These are phyloP conservation scores for Procambarus virginalis DNA, from an alignment of 1,140 invertebrate genomes.

Conservation along the genomic window DNA sequence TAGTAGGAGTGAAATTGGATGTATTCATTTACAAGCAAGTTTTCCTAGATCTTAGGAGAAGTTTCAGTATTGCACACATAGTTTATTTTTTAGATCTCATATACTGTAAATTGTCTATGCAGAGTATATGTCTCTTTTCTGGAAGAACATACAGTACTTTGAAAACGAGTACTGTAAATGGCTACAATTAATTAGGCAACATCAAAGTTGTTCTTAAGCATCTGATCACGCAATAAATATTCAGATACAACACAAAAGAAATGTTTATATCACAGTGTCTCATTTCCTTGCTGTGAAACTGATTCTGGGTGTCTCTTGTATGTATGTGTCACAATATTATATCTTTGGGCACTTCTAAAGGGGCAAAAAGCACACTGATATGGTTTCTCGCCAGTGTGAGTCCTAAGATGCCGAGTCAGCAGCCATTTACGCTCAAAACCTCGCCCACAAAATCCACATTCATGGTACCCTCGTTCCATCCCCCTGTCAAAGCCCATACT, in stretches of 20 bases:
- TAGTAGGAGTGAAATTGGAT: too few relatives aligned
- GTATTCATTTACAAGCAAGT: too few relatives aligned
- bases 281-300: background rate
- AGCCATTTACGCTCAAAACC: constrained; percentile 23
- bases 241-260: background rate
- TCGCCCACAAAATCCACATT: constrained; percentile 24
- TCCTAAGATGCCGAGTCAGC: constrained; percentile 33
- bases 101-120: too few relatives aligned
- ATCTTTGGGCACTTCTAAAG: constrained; percentile 35
- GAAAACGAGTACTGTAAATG: too few relatives aligned
- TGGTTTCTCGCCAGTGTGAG: constrained; percentile 48
- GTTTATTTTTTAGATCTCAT: too few relatives aligned
- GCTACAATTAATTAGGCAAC: too few relatives aligned
- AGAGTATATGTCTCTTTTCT: too few relatives aligned
- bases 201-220: too few relatives aligned
- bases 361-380: constrained; percentile 42
- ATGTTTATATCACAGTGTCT: background rate
- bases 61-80: too few relatives aligned
- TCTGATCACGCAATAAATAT: too few relatives aligned
- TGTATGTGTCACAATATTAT: constrained; percentile 22
- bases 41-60: too few relatives aligned
- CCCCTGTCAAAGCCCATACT: constrained; percentile 8
- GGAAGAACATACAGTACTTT: too few relatives aligned
- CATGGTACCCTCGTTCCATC: constrained; percentile 6
- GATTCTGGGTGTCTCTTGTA: constrained; percentile 2